Evolutionary conservation across 1,140 invertebrate genomes (phyloP).

Genomic region (Drosophila sp.): DNA sequence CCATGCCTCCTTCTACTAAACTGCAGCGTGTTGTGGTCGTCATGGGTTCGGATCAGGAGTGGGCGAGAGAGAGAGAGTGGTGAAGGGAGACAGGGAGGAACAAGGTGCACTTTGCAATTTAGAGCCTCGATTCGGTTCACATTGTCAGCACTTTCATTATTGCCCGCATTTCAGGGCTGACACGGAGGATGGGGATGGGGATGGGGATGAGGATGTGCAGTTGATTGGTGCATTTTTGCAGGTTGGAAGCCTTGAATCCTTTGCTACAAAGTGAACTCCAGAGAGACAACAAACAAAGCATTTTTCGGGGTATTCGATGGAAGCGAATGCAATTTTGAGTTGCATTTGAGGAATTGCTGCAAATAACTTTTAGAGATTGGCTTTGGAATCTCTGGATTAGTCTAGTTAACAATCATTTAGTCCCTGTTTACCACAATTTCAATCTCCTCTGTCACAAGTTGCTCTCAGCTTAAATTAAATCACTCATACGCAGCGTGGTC

Average conservation of each 20-base stretch:
- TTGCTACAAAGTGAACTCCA: slow-evolving; percentile 8
- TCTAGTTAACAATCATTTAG: neutral
- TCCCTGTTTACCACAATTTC: neutral
- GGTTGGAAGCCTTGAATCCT: slow-evolving; percentile 5
- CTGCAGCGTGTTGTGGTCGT: slow-evolving; percentile 44
- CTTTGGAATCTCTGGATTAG: neutral
- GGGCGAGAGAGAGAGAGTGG: neutral
- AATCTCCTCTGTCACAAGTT: neutral
- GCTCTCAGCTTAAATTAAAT: neutral
- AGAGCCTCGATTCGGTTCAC: slow-evolving; percentile 39
- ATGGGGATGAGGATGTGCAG: slow-evolving; percentile 31
- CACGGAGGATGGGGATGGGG: neutral
- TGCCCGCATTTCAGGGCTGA: slow-evolving; percentile 42
- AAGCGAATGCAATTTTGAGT: slow-evolving; percentile 13
- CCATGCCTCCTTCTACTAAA: slow-evolving; percentile 21
- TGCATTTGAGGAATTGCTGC: slow-evolving; percentile 7
- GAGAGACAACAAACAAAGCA: slow-evolving; percentile 39
- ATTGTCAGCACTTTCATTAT: slow-evolving; percentile 74
- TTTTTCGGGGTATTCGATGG: slow-evolving; percentile 23
- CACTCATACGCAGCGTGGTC: slow-evolving; percentile 35
- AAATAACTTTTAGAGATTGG: neutral
- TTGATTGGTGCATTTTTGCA: slow-evolving; percentile 52
- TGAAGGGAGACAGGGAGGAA: neutral
- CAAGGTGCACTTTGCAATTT: slow-evolving; percentile 62
- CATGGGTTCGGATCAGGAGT: neutral